Base-by-base conservation (phyloP, 2,797 vertebrate species). In the Philypnodon macrostomus region DNA sequence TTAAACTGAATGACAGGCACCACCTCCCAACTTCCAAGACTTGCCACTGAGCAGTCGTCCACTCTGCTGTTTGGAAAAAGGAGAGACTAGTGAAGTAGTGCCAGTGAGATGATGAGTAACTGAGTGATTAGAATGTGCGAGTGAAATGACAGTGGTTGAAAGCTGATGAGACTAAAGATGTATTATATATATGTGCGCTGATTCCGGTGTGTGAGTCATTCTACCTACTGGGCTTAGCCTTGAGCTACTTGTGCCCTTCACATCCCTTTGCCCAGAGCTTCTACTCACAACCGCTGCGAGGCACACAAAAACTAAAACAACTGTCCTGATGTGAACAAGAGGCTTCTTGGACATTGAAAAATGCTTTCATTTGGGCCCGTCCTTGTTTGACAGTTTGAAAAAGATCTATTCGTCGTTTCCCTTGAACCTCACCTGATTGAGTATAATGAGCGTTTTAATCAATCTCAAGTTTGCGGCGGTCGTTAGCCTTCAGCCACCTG, bases 261-360 rank as follows among this genome's bases (percentile, higher is more conserved):
- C 72, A 77, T 86, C 80, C 73, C 82, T 84, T 86, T 86, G 84
- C 82, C 84, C 71, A 73, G 45, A 86, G 84, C 80, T 69, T 19
- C 66, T 42, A 31, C 32, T 67, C 63, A 49, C 44, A 6, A 48
- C 64, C 60, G 64, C 73, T 69, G 68, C 37, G 58, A 66, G 58
- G 68, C 60, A 71, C 40, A 67, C 65, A 63, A 75, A 90, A 89
- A 88, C 89, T 84, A 75, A 91, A 90, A 88, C 89, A 89, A 85
- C 85, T 81, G 63, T 89, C 92, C 90, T 89, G 89, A 85, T 85
- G 90, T 91, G 91, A 94, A 93, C 93, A 90, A 5, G 91, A 82
- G 81, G 86, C 85, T 88, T 89, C 87, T 90, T 91, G 83, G 88
- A 87, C 85, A 81, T 49, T 83, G 45, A 82, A 4, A 58, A 56